These are phyloP conservation scores for Cantharis flavilabris DNA, from an alignment of 2,888 invertebrate genomes.

Conservation along the genomic window DNA sequence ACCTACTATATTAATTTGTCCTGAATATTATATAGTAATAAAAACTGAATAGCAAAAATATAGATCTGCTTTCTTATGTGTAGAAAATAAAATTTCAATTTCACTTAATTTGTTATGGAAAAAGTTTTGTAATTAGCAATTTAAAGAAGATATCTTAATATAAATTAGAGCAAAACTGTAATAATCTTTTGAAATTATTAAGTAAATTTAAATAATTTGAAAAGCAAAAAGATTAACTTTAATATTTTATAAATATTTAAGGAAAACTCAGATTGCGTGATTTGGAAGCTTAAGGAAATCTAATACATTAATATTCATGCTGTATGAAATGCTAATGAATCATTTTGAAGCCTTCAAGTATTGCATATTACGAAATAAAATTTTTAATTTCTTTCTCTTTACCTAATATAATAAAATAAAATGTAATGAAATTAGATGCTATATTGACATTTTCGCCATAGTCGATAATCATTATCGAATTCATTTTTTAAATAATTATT, in stretches of 20 bases:
- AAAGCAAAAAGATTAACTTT: conserved; percentile 27
- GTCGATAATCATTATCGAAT: not conserved
- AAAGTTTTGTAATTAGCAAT: conserved; percentile 12
- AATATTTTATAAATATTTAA: conserved; percentile 30
- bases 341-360: conserved; percentile 41
- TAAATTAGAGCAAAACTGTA: conserved; percentile 18
- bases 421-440: not conserved
- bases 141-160: conserved; percentile 11
- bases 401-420: not conserved
- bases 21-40: not conserved
- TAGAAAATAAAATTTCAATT: not conserved
- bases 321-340: conserved; percentile 43
- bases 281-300: conserved; percentile 28
- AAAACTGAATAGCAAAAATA: not conserved
- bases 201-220: conserved; percentile 23
- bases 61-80: not conserved
- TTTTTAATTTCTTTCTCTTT: conserved; percentile 44
- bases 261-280: conserved; percentile 29
- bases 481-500: not conserved
- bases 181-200: conserved; percentile 23
- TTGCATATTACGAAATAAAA: conserved; percentile 41
- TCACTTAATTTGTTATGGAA: not conserved
- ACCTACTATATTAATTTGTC: not conserved
- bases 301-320: conserved; percentile 39
- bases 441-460: not conserved